Base-by-base conservation (phyloP, 2,113 vertebrate genomes). In the Hypocryptadius cinnamomeus region DNA sequence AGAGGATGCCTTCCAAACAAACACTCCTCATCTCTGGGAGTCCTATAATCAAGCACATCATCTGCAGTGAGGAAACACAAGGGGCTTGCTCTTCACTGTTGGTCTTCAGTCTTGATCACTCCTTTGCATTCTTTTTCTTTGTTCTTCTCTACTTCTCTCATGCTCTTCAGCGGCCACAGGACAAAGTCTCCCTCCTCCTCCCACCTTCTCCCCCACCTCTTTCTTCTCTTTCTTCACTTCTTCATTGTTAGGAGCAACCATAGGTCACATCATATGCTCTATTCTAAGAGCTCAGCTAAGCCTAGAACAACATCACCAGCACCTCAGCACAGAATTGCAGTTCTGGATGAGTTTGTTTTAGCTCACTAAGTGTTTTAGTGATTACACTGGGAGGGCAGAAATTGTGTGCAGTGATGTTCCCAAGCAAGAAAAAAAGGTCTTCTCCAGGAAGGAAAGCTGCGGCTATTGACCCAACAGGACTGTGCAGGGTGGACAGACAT, bases 371-470 rank as follows among this genome's bases (percentile, higher is more conserved):
- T 39, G 8, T 37, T 18, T 42, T 42, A 71, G 50, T 27, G 76
- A 48, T n/a, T 44, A 40, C 50, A 4, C 66, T 76, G 35, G 45
- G 53, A 72, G n/a, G 20, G 35, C 57, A 71, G 40, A 0, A 0
- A 71, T 45, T 33, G 30, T 1, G 2, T 60, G 31, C 2, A 0
- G 23, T 0, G 0, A 7, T 35, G 45, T 25, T 74, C 19, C 5
- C 53, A 77, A 44, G 17, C 3, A 4, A 4, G 4, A 78, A 68
- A 92, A 47, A 35, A 66, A 25, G 10, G 24, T 33, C 81, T 64
- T 53, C n/a, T 72, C 37, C 1, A 0, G 39, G 39, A 68, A 64
- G 47, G 6, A 77, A 22, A 63, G 39, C 23, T 93, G 54, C 76
- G 59, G 40, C 6, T 54, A 30, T 42, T 47, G 64, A 27, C 24